Conservation (phyloP, 2,113 vertebrate species). For the Hirundichthys speculiger region DNA sequence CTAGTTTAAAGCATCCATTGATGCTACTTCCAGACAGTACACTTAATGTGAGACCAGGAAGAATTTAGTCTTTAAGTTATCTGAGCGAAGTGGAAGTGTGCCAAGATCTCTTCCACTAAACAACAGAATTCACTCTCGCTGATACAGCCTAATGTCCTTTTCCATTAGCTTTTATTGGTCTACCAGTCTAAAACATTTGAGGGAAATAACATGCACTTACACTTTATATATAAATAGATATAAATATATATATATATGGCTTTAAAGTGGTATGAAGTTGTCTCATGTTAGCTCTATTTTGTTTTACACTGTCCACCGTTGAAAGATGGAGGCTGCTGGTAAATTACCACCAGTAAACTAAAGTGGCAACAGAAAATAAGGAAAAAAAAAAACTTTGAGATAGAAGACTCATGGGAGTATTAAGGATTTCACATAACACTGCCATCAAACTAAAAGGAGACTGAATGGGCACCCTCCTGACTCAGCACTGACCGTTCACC, state of each 20-base stretch:
- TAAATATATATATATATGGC: constrained; percentile 42
- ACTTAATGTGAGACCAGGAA: constrained; percentile 39
- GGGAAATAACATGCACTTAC: constrained; percentile 44
- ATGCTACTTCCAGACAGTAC: constrained; percentile 21
- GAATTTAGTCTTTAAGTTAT: constrained; percentile 46
- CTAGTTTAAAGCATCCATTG: constrained; percentile 33
- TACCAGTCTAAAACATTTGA: constrained; percentile 45
- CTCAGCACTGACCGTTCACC: constrained; percentile 62
- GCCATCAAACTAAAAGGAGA: constrained; percentile 57
- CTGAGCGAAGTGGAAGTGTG: constrained; percentile 50
- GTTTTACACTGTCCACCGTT: constrained; percentile 20
- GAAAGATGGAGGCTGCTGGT: constrained; percentile 34
- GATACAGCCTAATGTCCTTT: constrained; percentile 47
- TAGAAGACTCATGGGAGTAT: constrained; percentile 31
- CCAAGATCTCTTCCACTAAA: constrained; percentile 57
- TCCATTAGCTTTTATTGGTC: constrained; percentile 67
- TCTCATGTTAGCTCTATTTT: constrained; percentile 52
- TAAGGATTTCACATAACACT: constrained; percentile 52
- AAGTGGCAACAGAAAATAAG: constrained; percentile 26
- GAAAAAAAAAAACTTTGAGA: constrained; percentile 29
- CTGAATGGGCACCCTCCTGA: constrained; percentile 57
- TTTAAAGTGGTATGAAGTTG: constrained; percentile 60
- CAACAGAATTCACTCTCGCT: constrained; percentile 28
- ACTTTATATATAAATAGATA: constrained; percentile 12
- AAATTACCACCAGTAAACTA: constrained; percentile 74